phyloP scores from a whole-genome alignment of 1,140 invertebrate species.

The Lucilia cuprina region DNA sequence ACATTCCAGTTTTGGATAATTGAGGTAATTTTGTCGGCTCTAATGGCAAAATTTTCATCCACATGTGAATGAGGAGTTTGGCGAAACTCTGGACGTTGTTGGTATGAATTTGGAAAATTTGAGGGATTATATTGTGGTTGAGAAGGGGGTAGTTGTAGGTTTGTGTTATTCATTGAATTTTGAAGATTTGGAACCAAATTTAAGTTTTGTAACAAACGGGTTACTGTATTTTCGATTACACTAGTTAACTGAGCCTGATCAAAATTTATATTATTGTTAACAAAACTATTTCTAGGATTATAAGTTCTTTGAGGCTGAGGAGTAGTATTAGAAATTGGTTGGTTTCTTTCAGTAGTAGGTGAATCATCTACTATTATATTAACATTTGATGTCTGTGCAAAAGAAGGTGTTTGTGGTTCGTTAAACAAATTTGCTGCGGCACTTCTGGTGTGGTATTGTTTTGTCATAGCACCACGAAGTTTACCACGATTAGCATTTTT shows the following conservation, averaged over 20 bases:
- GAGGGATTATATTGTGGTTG: neutral
- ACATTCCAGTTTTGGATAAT: no score
- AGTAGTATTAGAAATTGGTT: neutral
- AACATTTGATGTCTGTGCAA: neutral
- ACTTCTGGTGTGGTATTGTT: no score
- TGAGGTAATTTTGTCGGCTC: no score
- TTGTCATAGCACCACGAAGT: no score
- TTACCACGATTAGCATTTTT: no score
- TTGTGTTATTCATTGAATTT: neutral
- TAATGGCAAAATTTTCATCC: no score
- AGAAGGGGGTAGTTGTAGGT: neutral
- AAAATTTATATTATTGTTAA: neutral
- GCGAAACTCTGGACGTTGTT: neutral
- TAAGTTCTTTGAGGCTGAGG: no score
- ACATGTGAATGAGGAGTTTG: no score
- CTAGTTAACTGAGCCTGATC: neutral
- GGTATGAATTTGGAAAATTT: neutral
- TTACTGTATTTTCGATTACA: neutral
- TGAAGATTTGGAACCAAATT: neutral
- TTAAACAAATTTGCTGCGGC: no score
- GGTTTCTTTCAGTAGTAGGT: neutral
- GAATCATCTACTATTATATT: neutral
- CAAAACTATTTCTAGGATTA: neutral
- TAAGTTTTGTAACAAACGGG: neutral
- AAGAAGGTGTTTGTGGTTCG: no score